Base-by-base conservation (phyloP, 53 echinoderm and acorn worm species). In the Holothuria scabra region DNA sequence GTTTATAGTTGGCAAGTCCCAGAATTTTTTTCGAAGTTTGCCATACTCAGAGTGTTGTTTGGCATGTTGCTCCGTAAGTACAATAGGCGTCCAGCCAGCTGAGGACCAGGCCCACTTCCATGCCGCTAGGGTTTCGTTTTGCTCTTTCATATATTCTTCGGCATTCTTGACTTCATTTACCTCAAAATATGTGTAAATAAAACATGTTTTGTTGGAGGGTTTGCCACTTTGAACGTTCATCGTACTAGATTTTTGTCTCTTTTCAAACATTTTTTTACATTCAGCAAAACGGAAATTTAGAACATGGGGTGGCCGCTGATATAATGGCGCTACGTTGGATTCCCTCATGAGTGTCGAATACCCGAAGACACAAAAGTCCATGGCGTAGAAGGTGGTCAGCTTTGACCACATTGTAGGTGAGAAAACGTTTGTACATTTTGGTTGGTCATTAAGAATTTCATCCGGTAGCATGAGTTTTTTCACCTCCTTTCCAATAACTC, bases 281-380 rank as follows among this genome's bases (percentile, higher is more conserved):
- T 33, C 0, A 37, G 34, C 31, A 20, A n/a, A 69, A n/a, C 69
- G 34, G 20, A 37, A 34, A 20, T 20, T 41, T n/a, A 69, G 41
- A 19, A 34, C 11, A n/a, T 34, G 0, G 3, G 52, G 30, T 6
- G 69, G 28, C 37, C 37, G 41, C 16, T 34, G 22, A 35, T 28
- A 33, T 37, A 9, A 21, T 20, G 69, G 69, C 21, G 41, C 34
- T 69, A 69, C 23, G 41, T 41, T 11, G 12, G 34, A 14, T 32
- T n/a, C 31, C 18, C 11, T 11, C 18, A 69, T 34, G 41, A 38
- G 20, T 37, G 35, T 20, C 10, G 69, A 69, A 22, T 69, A 69
- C n/a, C 69, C 69, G 14, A 69, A 34, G 20, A 69, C 69, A 69
- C 69, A 69, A 14, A 69, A 32, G 31, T 69, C 69, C 69, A 69